Evolutionary conservation across 2,888 invertebrate species (phyloP), one percentile per base, ranked within the genome.

Genomic region (Apamea epomidion): DNA sequence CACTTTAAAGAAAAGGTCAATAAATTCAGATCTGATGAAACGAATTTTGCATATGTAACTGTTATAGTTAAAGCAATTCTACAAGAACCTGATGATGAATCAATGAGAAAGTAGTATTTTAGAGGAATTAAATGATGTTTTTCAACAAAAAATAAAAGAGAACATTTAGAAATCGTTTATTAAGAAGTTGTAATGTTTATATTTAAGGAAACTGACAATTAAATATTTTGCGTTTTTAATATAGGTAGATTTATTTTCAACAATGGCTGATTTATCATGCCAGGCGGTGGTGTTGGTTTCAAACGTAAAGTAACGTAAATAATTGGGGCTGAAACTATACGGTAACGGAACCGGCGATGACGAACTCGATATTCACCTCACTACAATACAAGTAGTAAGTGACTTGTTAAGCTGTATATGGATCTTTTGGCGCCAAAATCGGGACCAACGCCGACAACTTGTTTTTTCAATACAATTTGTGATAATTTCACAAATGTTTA

Each of bases 131-230:
- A 42, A 67, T 65, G 51, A 62, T 29, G 37, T 29, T 77, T 18
- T 16, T 65, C 3, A 73, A n/a, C 2, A 16, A 25, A 21, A 51
- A 70, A 64, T 42, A n/a, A 71, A 32, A 62, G 7, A 58, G 10
- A 60, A n/a, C 29, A 67, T n/a, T 37, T 60, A 60, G n/a, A 64
- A 60, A 32, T 64, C 8, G n/a, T 73, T 68, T 58, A 75, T 37
- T 85, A 64, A 60, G 6, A 62, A 65, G n/a, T 71, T 72, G 60
- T 80, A 58, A 72, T 69, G 72, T 84, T 75, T 14, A 65, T 65
- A 65, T 78, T 45, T 67, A 71, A 37, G 45, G 37, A 72, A 72
- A 79, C 65, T 69, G 62, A 58, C 58, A n/a, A 74, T 42, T 37
- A n/a, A 37, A 60, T 51, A 29, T 51, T 18, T 68, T 51, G 6